Evolutionary conservation across 2,888 invertebrate species (phyloP).

Genomic region (Onchidella celtica): DNA sequence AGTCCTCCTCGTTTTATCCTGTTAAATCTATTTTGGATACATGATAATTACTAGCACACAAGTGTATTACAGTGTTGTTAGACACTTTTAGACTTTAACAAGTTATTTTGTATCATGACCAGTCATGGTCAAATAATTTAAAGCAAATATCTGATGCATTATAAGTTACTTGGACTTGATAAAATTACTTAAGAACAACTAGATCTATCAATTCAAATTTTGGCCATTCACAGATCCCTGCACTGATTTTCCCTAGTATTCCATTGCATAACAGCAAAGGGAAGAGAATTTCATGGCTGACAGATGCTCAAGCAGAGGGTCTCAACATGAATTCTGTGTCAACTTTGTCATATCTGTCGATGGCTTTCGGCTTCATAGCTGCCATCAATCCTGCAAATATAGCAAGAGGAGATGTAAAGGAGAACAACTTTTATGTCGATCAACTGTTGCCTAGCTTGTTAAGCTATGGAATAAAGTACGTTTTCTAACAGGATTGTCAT

Average conservation of each 20-base stretch:
- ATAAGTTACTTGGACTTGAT: no score
- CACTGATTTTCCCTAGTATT: constrained; percentile 11
- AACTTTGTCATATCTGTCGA: constrained; percentile 30
- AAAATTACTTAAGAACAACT: no score
- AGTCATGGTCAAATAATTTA: no score
- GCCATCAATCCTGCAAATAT: background rate
- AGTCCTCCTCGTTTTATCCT: no score
- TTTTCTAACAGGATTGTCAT: background rate
- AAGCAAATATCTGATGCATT: no score
- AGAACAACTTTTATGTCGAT: constrained; percentile 54
- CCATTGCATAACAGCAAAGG: background rate
- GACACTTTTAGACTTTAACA: no score
- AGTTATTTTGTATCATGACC: no score
- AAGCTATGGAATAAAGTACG: constrained; percentile 51
- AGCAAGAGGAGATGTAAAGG: constrained; percentile 12
- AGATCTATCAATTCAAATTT: no score
- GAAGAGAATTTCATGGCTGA: constrained; percentile 25
- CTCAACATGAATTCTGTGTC: constrained; percentile 21
- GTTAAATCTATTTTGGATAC: no score
- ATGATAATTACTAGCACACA: background rate
- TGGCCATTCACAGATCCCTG: constrained; percentile 39
- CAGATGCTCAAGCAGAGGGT: background rate
- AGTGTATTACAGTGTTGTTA: no score
- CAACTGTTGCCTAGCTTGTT: constrained; percentile 54
- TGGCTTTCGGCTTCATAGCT: constrained; percentile 45